These are phyloP conservation scores for Squalus acanthias DNA, from an alignment of 2,797 vertebrate species.

Conservation along the genomic window DNA sequence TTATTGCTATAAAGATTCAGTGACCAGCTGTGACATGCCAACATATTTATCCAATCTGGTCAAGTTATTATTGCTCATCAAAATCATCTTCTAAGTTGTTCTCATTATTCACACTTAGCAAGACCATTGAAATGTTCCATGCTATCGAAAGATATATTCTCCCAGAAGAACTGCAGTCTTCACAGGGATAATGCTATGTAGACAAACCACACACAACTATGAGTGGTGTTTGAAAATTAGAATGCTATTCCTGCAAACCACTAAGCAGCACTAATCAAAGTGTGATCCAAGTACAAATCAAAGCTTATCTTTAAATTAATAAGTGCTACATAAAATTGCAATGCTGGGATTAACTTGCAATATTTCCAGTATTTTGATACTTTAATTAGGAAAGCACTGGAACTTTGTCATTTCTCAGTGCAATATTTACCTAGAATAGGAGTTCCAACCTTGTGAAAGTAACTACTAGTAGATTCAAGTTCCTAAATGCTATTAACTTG, in stretches of 20 bases:
- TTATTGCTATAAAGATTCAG: neutral
- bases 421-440: too few relatives aligned
- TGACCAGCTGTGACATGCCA: neutral
- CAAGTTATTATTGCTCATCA: neutral
- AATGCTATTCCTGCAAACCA: neutral
- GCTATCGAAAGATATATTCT: slow-evolving; percentile 41
- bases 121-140: neutral
- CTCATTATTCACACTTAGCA: slow-evolving; percentile 9
- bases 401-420: too few relatives aligned
- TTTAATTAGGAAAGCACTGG: too few relatives aligned
- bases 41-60: neutral
- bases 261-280: neutral
- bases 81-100: neutral
- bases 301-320: too few relatives aligned
- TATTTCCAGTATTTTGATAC: too few relatives aligned
- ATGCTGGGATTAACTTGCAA: too few relatives aligned
- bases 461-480: too few relatives aligned
- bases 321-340: too few relatives aligned
- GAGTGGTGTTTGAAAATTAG: neutral
- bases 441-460: too few relatives aligned
- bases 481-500: too few relatives aligned
- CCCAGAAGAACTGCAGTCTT: slow-evolving; percentile 41
- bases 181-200: slow-evolving; percentile 40
- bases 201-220: slow-evolving; percentile 3
- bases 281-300: too few relatives aligned